Conservation (phyloP, 2,797 vertebrate genomes). For the Tokudaia muenninki region DNA sequence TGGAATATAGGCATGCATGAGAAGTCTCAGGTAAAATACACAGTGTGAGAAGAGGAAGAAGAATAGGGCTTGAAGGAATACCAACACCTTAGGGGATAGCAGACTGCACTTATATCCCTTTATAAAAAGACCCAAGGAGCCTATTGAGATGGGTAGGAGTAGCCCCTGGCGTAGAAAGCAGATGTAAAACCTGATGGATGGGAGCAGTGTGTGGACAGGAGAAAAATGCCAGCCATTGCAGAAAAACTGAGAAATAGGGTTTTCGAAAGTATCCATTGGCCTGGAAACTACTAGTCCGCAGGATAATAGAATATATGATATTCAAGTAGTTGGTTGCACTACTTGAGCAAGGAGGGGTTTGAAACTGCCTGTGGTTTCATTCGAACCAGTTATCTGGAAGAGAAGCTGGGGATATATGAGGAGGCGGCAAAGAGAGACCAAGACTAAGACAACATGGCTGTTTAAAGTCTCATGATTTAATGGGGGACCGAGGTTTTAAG, state of each 20-base stretch:
- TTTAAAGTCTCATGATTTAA: too few species aligned
- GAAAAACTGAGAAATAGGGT: neutral
- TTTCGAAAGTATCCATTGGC: accelerated
- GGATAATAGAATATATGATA: neutral
- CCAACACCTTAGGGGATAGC: neutral
- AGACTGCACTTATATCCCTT: neutral
- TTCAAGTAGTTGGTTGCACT: neutral
- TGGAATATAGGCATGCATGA: neutral
- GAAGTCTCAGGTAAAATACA: neutral
- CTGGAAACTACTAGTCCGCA: neutral
- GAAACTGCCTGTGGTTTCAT: too few species aligned
- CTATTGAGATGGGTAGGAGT: neutral
- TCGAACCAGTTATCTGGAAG: too few species aligned
- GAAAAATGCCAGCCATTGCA: neutral
- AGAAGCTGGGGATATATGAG: too few species aligned
- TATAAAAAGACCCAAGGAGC: neutral
- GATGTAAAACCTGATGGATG: too few species aligned
- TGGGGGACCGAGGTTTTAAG: too few species aligned
- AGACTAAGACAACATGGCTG: too few species aligned
- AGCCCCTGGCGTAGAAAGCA: neutral
- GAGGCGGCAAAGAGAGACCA: too few species aligned
- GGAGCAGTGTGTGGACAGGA: neutral
- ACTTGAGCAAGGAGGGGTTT: neutral
- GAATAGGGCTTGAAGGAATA: too few species aligned
- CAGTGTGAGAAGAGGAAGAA: neutral